Percentiles rank a stretch among this genome's conserved stretches.
Evolutionary conservation across 2,888 invertebrate genomes (phyloP).

Genomic region (Synanthedon vespiformis): DNA sequence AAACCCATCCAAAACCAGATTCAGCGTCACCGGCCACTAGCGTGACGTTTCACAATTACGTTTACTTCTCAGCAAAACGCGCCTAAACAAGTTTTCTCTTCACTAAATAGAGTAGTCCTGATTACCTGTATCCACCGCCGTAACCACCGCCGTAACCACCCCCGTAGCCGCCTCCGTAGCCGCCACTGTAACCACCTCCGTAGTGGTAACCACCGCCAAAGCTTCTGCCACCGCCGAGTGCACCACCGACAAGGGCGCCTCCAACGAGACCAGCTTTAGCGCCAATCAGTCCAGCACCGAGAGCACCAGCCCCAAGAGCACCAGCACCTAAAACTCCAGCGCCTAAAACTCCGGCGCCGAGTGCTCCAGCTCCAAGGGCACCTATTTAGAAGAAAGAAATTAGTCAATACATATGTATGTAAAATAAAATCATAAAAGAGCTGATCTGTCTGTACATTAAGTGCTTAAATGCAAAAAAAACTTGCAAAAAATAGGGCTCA

Average conservation of each 20-base stretch:
- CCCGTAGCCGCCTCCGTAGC: constrained; percentile 2
- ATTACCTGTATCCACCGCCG: constrained; percentile 15
- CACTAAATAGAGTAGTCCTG: background rate
- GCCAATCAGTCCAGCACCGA: constrained; percentile 45
- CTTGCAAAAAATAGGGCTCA: no score
- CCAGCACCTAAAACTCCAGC: constrained; percentile 29
- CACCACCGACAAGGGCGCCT: constrained; percentile 36
- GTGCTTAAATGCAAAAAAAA: no score
- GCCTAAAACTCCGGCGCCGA: constrained; percentile 28
- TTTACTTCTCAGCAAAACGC: no score
- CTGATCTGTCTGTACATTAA: no score
- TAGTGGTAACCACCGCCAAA: constrained; percentile 11
- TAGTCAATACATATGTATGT: no score
- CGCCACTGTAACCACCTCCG: constrained; percentile 12
- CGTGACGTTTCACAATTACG: no score
- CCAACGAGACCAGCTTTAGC: constrained; percentile 48
- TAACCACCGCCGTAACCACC: constrained; percentile 2
- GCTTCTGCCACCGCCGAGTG: constrained; percentile 11
- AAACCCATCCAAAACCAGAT: no score
- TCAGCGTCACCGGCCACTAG: no score
- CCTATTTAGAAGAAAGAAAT: background rate
- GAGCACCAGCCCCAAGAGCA: constrained; percentile 32
- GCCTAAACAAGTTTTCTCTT: no score
- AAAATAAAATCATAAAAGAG: no score
- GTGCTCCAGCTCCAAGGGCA: constrained; percentile 17